Evolutionary conservation across 2,113 vertebrate genomes (phyloP), one percentile per base, ranked within the genome.

Genomic region (Pygoscelis antarcticus): DNA sequence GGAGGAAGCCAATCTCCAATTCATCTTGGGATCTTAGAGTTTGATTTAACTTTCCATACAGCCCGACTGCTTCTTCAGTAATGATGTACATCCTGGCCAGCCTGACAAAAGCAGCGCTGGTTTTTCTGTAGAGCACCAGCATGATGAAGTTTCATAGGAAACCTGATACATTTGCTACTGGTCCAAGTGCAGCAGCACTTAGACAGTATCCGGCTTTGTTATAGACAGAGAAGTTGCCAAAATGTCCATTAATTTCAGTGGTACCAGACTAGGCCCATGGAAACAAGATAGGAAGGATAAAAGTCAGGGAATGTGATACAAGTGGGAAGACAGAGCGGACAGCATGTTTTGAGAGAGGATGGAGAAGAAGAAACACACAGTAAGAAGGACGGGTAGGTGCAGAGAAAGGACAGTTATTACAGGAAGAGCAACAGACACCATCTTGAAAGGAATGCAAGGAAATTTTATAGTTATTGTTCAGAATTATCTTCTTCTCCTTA

Each of bases 171-270:
- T 26, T 49, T 78, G 51, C 78, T 80, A 3, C 52, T n/a, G 81
- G 47, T 66, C 89, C 91, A 96, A 85, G 64, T 16, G 65, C 57
- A 87, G 91, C 66, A 93, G 81, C 81, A 79, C 78, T 91, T 55
- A 85, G 86, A 62, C 66, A 83, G 52, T 44, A 91, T 81, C 80
- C 1, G 0, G 55, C 71, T 83, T 79, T 78, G 76, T 40, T 71
- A 61, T 0, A 88, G 62, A 62, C 46, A 27, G 6, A 83, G 79
- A 70, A 92, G 84, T 55, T 75, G 96, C 80, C 92, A 97, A 91
- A 89, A 90, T 10, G 16, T 90, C 70, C 92, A 92, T 90, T 92
- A 92, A 81, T 70, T 78, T 77, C 60, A 75, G 64, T 21, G 71
- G 68, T 25, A 94, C 55, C 16, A 64, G 51, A 68, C 71, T 27